Evolutionary conservation across 2,888 invertebrate species (phyloP), one percentile per base, ranked within the genome.

Genomic region (Rhabditoides inermis): DNA sequence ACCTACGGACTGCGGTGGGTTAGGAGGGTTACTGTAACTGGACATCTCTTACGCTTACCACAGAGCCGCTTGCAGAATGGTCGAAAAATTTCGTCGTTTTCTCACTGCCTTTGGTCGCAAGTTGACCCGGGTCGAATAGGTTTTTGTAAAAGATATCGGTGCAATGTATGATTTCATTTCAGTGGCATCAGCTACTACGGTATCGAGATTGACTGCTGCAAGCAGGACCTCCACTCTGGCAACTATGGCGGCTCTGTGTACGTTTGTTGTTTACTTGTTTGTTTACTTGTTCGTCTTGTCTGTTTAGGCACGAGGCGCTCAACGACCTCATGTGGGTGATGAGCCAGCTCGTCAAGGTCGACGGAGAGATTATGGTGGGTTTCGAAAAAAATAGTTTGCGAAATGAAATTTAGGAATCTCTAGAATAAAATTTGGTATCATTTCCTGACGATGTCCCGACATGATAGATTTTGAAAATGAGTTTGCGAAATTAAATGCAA

Each of bases 201-300:
- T 70, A 83, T 95, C 10, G 85, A 86, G 76, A 89, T 94, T 77
- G 60, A 71, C 35, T 79, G 80, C 61, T 87, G 92, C 10, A 78
- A 80, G 36, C 90, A 88, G 81, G 95, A 98, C 82, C 81, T 98
- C 42, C 95, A 98, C 77, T 92, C 92, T 76, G 95, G 95, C 23
- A 85, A 88, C 3, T 92, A 86, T 79, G 98, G 98, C 49, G 95
- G 95, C 48, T 86, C 88, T 47, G 88, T 98, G 80, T 88, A 83
- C 82, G 82, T 81, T 20, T 25, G 50, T 53, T 20, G 1, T 46
- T 45, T 44, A 10, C 25, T 20, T 20, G 12, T 44, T 44, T 18
- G 23, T 23, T 44, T 44, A 12, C 28, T n/a, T 28, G 15, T 30
- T 2, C 1, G 32, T 25, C 2, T 30, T 45, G 12, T 15, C 15